Evolutionary conservation across 1,140 invertebrate genomes (phyloP).

Genomic region (Drosophila varians): DNA sequence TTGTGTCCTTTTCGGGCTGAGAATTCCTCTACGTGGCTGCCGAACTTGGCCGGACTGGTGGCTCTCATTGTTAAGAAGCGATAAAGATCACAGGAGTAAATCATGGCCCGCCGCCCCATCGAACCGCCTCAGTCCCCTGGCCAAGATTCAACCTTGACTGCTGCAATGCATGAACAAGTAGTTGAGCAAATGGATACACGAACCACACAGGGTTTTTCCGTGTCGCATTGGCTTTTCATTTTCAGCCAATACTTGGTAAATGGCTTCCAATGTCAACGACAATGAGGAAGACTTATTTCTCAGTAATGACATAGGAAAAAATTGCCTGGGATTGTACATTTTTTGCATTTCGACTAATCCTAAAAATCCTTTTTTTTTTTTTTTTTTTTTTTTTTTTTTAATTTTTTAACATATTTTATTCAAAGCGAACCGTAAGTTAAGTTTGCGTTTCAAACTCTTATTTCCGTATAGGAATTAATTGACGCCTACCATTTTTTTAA

Average conservation of each 20-base stretch:
- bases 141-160: constrained; percentile 28
- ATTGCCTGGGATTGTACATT: neutral
- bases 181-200: constrained; percentile 78
- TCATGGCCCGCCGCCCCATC: constrained; percentile 52
- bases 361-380: too few relatives aligned
- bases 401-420: too few relatives aligned
- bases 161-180: constrained; percentile 76
- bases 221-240: constrained; percentile 1
- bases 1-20: constrained; percentile 69
- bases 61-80: constrained; percentile 65
- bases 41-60: constrained; percentile 23
- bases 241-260: constrained; percentile 1
- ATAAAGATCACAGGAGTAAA: constrained; percentile 79
- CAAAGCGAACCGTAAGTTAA: too few relatives aligned
- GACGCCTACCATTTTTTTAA: neutral
- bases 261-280: constrained; percentile 2
- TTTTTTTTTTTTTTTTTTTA: too few relatives aligned
- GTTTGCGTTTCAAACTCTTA: too few relatives aligned
- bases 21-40: constrained; percentile 59
- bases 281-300: constrained; percentile 1
- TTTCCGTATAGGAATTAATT: too few relatives aligned
- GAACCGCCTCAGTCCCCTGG: neutral
- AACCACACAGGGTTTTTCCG: constrained; percentile 17
- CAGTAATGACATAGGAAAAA: neutral
- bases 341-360: neutral